Evolutionary conservation across 2,113 vertebrate genomes (phyloP).

Genomic region (Plotosus lineatus): DNA sequence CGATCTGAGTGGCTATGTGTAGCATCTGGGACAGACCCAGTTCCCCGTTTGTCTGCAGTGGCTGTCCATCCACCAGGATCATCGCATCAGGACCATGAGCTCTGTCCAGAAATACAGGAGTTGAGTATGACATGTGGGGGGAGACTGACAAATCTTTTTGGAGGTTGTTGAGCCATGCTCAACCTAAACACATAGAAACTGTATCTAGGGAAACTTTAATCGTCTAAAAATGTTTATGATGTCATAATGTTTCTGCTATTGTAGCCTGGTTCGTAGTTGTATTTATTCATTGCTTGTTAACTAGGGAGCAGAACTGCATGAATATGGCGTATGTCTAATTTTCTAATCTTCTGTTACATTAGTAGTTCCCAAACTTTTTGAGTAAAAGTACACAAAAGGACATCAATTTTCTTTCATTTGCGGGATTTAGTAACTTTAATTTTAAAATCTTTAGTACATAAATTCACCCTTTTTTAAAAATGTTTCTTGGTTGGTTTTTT

Average conservation of each 20-base stretch:
- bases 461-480: no score
- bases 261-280: background rate
- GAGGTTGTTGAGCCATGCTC: background rate
- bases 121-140: background rate
- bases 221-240: background rate
- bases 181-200: background rate
- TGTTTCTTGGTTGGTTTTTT: no score
- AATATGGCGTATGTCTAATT: background rate
- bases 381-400: background rate
- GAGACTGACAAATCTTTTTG: background rate
- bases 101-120: constrained; percentile 64
- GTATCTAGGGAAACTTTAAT: background rate
- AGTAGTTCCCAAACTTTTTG: background rate
- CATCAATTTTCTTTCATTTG: no score
- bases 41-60: constrained; percentile 89
- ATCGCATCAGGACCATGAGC: constrained; percentile 94
- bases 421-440: no score
- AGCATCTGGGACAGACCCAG: constrained; percentile 95
- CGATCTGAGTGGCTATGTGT: constrained; percentile 94
- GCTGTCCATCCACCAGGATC: constrained; percentile 96
- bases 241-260: background rate
- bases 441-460: no score
- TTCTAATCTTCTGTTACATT: background rate
- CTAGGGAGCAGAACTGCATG: background rate
- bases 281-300: background rate